These are phyloP conservation scores for Cassiopea xamachana DNA, from an alignment of 30 jellyfish, hydroid and myxozoan genomes.

Conservation along the genomic window DNA sequence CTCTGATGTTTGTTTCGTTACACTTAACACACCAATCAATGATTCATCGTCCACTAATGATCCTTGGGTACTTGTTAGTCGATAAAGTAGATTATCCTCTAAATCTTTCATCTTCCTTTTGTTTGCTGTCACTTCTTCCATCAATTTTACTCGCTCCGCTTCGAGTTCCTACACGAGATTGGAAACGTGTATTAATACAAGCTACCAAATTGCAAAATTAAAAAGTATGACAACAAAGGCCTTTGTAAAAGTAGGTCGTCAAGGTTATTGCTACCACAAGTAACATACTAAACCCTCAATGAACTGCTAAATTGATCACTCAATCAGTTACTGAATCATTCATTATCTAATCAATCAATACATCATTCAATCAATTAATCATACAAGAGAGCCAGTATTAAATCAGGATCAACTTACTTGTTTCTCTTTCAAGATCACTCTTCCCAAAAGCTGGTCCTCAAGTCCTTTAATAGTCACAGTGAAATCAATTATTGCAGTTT, in stretches of 20 bases:
- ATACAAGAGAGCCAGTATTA: too few relatives aligned
- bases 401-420: constrained; percentile 40
- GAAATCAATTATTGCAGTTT: constrained; percentile 84
- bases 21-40: constrained; percentile 78
- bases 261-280: too few relatives aligned
- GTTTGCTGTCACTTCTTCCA: constrained; percentile 85
- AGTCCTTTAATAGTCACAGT: constrained; percentile 93
- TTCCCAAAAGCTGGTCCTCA: constrained; percentile 88
- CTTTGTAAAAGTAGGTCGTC: too few relatives aligned
- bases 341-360: too few relatives aligned
- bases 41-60: constrained; percentile 92
- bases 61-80: constrained; percentile 88
- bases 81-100: constrained; percentile 83
- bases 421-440: constrained; percentile 85
- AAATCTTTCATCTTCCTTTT: constrained; percentile 86
- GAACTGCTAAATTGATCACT: too few relatives aligned
- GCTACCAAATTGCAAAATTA: neutral
- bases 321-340: too few relatives aligned
- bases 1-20: constrained; percentile 87
- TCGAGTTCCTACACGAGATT: constrained; percentile 76
- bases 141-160: constrained; percentile 82
- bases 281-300: too few relatives aligned
- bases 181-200: neutral
- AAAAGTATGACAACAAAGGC: too few relatives aligned
- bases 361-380: too few relatives aligned